These are phyloP conservation scores for Stenodera caucasica DNA, from an alignment of 2,888 invertebrate species.

Conservation along the genomic window DNA sequence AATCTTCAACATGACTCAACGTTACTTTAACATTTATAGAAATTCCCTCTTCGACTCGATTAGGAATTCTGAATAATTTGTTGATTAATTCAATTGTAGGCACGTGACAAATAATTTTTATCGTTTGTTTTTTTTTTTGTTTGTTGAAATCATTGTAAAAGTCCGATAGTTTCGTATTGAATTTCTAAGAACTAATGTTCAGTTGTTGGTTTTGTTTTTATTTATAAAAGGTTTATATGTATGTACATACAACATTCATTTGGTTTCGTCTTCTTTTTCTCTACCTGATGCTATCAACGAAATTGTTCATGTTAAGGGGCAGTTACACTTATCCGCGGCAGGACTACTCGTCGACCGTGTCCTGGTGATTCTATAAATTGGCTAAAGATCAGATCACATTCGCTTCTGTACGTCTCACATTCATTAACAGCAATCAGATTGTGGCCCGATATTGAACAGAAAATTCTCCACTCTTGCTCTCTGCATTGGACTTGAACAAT, in stretches of 20 bases:
- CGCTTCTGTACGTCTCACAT: constrained; percentile 45
- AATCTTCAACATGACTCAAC: no score
- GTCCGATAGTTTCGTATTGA: neutral
- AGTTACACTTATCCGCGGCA: constrained; percentile 41
- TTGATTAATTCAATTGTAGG: neutral
- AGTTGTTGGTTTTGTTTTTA: neutral
- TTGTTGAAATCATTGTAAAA: no score
- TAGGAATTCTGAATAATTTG: no score
- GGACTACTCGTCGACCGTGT: constrained; percentile 24
- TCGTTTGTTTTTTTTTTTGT: neutral
- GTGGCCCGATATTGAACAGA: constrained; percentile 38
- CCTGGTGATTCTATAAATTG: constrained; percentile 48
- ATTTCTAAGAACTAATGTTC: constrained; percentile 1
- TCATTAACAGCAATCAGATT: constrained; percentile 52
- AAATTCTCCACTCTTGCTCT: neutral
- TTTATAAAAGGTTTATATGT: neutral
- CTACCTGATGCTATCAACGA: constrained; percentile 42
- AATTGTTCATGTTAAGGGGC: constrained; percentile 48
- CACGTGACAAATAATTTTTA: constrained; percentile 1
- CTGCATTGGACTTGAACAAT: no score
- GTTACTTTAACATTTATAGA: no score
- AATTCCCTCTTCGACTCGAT: no score
- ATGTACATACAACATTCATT: neutral
- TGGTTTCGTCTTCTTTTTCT: neutral
- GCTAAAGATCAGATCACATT: constrained; percentile 45